A percentile compares a stretch with the other conserved stretches of the same genome.
Conservation (phyloP, 1,140 invertebrate species). For the Harpegnathos saltator region DNA sequence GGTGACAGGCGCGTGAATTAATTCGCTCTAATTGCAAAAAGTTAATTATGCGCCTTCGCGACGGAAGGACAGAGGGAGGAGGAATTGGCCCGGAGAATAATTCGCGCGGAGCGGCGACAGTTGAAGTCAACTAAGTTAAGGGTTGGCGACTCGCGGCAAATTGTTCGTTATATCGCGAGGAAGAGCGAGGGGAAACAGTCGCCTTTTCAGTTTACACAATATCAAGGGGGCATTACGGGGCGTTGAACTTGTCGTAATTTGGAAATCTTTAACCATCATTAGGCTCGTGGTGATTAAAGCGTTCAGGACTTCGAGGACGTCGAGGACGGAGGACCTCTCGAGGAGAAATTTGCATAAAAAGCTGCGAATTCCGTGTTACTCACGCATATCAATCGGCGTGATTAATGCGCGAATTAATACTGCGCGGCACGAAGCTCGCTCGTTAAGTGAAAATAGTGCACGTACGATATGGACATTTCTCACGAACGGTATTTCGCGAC, state of each 20-base stretch:
- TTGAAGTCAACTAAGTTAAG: conserved; percentile 27
- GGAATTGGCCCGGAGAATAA: conserved; percentile 8
- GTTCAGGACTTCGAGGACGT: too few species aligned
- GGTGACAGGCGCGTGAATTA: neutral
- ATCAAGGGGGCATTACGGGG: neutral
- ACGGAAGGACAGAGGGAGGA: neutral
- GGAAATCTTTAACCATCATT: too few species aligned
- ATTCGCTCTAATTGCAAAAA: conserved; percentile 23
- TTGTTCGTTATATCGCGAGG: neutral
- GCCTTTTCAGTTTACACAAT: neutral
- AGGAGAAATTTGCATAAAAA: conserved; percentile 37
- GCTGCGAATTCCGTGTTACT: conserved; percentile 13
- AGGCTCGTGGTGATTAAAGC: too few species aligned
- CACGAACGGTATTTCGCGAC: neutral
- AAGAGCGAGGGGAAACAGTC: too few species aligned
- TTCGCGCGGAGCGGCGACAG: neutral
- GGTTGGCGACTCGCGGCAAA: neutral
- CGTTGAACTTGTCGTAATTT: neutral
- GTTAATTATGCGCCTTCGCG: conserved; percentile 33
- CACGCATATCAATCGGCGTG: conserved; percentile 30
- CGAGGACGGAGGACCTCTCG: neutral
- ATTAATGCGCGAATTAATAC: conserved; percentile 49
- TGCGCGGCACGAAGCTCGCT: conserved; percentile 13
- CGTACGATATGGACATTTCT: neutral
- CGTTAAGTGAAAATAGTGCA: conserved; percentile 31